Conservation (phyloP, 23 tunicate genomes). For the Trididemnum miniatum region DNA sequence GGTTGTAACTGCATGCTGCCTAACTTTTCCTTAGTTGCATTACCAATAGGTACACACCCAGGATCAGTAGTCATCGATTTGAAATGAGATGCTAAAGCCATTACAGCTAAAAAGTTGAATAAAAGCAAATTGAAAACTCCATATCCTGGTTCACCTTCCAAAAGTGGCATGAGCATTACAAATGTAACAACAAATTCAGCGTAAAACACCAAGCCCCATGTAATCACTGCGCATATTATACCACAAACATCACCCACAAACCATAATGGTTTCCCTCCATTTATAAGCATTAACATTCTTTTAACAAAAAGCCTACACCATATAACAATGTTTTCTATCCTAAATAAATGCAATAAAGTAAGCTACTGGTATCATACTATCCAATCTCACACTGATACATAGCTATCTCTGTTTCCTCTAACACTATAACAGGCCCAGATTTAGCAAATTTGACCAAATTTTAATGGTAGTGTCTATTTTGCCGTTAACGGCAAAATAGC, state of each 20-base stretch:
- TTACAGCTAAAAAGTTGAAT: slow-evolving; percentile 60
- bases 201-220: slow-evolving; percentile 92
- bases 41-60: slow-evolving; percentile 79
- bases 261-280: slow-evolving; percentile 50
- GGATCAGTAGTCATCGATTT: slow-evolving; percentile 99
- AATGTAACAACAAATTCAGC: slow-evolving; percentile 76
- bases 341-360: too few relatives aligned
- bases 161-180: slow-evolving; percentile 57
- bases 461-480: too few relatives aligned
- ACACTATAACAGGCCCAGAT: too few relatives aligned
- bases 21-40: slow-evolving; percentile 88
- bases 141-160: slow-evolving; percentile 44
- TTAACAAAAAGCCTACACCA: too few relatives aligned
- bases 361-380: too few relatives aligned
- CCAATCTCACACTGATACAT: too few relatives aligned
- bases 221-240: slow-evolving; percentile 78
- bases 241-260: slow-evolving; percentile 93
- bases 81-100: slow-evolving; percentile 86
- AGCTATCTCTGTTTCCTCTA: too few relatives aligned
- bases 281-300: too few relatives aligned
- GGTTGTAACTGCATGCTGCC: slow-evolving; percentile 82
- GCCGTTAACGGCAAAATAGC: too few relatives aligned
- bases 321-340: too few relatives aligned
- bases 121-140: slow-evolving; percentile 58
- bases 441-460: too few relatives aligned